Base-by-base conservation (phyloP, 2,797 vertebrate genomes). In the Glossophaga mutica region DNA sequence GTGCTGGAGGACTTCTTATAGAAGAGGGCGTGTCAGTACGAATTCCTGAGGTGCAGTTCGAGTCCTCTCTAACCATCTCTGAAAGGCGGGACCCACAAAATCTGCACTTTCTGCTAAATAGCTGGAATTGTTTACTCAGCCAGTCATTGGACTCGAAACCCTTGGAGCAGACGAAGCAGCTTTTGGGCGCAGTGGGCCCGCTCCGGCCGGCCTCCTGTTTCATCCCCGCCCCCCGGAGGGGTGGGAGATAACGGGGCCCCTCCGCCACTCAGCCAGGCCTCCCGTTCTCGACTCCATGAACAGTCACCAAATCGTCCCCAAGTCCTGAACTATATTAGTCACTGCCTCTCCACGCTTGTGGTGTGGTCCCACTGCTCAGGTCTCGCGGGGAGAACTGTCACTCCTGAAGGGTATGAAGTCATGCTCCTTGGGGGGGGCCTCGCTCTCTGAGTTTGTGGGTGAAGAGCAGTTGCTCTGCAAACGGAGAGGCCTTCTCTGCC, bases 321-420 rank as follows among this genome's bases (percentile, higher is more conserved):
- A 70, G 91, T 42, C 65, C 48, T 21, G 22, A 24, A 14, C 76
- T 48, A 65, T 57, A 65, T 57, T 55, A 87, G 81, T 91, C 92
- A 62, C 65, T 90, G 70, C 76, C 76, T 83, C 68, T 73, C 39
- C 89, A 70, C 68, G 89, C 71, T 4, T 29, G 22, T 70, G 16
- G 62, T 74, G 8, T 65, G 77, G 86, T 48, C 79, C 84, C 57
- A 84, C 57, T 82, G 44, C 70, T 84, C 39, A 76, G 3, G n/a
- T 76, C 87, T 76, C 87, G 82, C 52, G 70, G 62, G 59, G 48
- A 87, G 95, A 93, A 50, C 21, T 15, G 93, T 67, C 42, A 55
- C 77, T 81, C 59, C 76, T 68, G 32, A 71, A 50, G n/a, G 83
- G 73, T 16, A 32, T 39, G 14, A 91, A 85, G 46, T 52, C 46